Evolutionary conservation across 2,888 invertebrate species (phyloP).

Genomic region (Drosophila melanocephala): DNA sequence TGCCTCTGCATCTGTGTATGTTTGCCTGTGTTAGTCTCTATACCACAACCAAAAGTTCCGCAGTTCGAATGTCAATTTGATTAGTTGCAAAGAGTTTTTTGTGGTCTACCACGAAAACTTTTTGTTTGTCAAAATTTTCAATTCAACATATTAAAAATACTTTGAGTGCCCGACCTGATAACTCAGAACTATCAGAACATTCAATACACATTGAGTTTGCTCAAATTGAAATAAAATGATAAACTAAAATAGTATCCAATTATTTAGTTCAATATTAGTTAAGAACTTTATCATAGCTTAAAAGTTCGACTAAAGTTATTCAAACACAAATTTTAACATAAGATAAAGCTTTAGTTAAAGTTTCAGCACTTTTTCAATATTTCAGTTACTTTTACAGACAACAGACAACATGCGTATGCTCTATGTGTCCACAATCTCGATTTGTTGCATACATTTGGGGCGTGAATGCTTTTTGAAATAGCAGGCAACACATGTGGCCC

Average conservation of each 20-base stretch:
- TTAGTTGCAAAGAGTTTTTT: conserved; percentile 61
- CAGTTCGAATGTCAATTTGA: conserved; percentile 58
- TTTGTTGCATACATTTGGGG: conserved; percentile 54
- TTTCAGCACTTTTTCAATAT: neutral
- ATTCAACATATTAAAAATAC: conserved; percentile 36
- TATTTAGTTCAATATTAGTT: conserved; percentile 16
- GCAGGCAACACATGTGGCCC: conserved; percentile 3
- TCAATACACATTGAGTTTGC: conserved; percentile 5
- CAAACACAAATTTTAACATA: neutral
- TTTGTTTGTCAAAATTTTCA: conserved; percentile 33
- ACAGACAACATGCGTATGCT: conserved; percentile 28
- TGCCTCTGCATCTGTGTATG: neutral
- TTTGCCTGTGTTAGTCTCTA: neutral
- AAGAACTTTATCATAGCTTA: conserved; percentile 4
- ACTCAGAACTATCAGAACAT: conserved; percentile 4
- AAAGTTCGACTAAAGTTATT: conserved; percentile 1
- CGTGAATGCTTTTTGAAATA: neutral
- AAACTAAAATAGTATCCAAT: conserved; percentile 16
- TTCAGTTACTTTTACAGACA: neutral
- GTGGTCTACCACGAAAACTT: conserved; percentile 44
- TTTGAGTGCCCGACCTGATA: conserved; percentile 14
- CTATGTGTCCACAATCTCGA: conserved; percentile 4
- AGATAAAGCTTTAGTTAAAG: neutral
- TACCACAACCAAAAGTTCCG: conserved; percentile 35
- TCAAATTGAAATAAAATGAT: conserved; percentile 8